These are phyloP conservation scores for Dryococelus australis DNA, from an alignment of 2,888 invertebrate species.

Conservation along the genomic window DNA sequence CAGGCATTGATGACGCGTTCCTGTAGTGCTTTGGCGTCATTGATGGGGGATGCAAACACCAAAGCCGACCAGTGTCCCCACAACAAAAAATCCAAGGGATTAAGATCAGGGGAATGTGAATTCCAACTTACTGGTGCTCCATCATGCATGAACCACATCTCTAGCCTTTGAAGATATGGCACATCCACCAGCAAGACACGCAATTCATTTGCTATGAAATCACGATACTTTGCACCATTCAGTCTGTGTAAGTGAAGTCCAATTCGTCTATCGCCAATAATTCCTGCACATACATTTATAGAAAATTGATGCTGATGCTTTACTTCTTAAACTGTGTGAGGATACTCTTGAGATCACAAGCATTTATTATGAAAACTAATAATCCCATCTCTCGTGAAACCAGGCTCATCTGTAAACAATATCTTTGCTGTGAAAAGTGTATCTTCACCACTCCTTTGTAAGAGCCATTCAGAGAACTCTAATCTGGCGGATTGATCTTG, in stretches of 20 bases:
- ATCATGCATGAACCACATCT: constrained; percentile 17
- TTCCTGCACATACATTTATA: background rate
- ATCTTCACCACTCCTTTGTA: background rate
- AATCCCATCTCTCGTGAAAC: background rate
- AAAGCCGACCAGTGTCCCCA: background rate
- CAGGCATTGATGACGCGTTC: background rate
- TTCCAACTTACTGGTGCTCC: background rate
- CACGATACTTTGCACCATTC: background rate
- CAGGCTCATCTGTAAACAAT: background rate
- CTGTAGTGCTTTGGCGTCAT: background rate
- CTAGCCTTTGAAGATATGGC: background rate
- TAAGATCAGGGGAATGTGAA: background rate
- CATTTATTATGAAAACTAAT: background rate
- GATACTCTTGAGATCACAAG: background rate
- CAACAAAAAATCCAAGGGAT: background rate
- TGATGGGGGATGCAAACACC: background rate
- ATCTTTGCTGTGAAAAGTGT: background rate
- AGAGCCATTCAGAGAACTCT: background rate
- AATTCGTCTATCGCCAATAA: background rate
- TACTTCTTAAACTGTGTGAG: background rate
- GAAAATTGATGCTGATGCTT: background rate
- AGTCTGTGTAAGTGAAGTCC: background rate
- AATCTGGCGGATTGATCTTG: background rate
- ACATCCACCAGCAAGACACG: background rate
- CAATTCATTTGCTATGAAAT: background rate